Evolutionary conservation across 1,140 invertebrate species (phyloP).

Genomic region (Neocloeon triangulifer): DNA sequence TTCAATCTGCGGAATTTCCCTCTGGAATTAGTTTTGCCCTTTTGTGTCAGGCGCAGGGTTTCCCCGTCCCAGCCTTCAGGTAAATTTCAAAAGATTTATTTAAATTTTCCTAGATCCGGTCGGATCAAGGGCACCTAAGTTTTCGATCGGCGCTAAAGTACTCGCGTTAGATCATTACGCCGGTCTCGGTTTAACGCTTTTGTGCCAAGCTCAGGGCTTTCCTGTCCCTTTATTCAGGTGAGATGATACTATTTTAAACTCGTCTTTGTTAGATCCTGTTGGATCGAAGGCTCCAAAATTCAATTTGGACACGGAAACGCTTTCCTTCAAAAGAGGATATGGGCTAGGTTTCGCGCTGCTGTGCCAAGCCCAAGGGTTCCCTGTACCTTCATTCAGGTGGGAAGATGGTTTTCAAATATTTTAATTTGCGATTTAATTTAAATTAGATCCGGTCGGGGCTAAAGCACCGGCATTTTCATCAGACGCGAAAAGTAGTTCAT

Average conservation of each 20-base stretch:
- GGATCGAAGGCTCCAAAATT: constrained; percentile 40
- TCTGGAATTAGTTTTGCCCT: constrained; percentile 11
- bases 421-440: background rate
- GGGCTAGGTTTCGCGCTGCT: constrained; percentile 36
- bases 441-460: constrained; percentile 11
- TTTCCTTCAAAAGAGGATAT: constrained; percentile 27
- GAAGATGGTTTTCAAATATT: constrained; percentile 1
- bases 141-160: constrained; percentile 13
- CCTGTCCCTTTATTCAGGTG: constrained; percentile 19
- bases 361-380: constrained; percentile 38
- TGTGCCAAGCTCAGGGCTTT: constrained; percentile 40
- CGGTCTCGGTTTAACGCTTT: constrained; percentile 18
- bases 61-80: constrained; percentile 22
- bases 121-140: background rate
- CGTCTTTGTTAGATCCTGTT: constrained; percentile 31
- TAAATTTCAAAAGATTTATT: constrained; percentile 1
- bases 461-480: constrained; percentile 13
- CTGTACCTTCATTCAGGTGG: constrained; percentile 15
- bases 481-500: constrained; percentile 10
- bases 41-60: constrained; percentile 32
- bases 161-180: constrained; percentile 12
- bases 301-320: constrained; percentile 41
- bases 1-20: background rate
- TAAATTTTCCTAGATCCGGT: constrained; percentile 1
- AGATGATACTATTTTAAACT: constrained; percentile 9